Conservation (phyloP, 2,888 invertebrate genomes). For the Phyllotreta cruciferae region DNA sequence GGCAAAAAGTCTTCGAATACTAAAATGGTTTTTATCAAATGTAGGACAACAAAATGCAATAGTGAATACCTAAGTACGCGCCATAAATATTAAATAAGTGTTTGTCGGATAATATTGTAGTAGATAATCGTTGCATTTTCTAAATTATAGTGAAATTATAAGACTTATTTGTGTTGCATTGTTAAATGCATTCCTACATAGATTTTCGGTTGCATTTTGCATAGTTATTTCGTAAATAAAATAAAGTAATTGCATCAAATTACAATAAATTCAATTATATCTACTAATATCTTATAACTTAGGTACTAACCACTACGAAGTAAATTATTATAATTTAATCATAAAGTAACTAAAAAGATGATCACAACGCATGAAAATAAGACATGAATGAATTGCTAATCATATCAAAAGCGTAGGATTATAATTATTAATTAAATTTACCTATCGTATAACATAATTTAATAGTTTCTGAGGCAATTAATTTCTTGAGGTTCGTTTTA, state of each 20-base stretch:
- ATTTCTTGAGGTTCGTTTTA: conserved; percentile 14
- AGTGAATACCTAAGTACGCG: conserved; percentile 13
- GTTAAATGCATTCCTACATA: no score
- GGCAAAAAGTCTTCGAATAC: conserved; percentile 25
- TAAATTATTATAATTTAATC: no score
- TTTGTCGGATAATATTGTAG: conserved; percentile 25
- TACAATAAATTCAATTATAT: no score
- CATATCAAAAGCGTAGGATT: conserved; percentile 1
- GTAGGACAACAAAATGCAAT: conserved; percentile 30
- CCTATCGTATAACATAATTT: conserved; percentile 11
- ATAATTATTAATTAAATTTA: conserved; percentile 12
- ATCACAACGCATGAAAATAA: background rate
- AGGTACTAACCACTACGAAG: no score
- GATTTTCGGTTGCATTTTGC: no score
- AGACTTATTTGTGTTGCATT: background rate
- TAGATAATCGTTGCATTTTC: conserved; percentile 22
- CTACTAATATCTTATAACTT: no score
- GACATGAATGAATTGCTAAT: conserved; percentile 13
- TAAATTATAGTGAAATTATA: conserved; percentile 20
- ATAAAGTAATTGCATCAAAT: no score
- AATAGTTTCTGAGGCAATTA: conserved; percentile 8
- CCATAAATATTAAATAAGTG: conserved; percentile 30
- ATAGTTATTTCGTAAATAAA: no score
- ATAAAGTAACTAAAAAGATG: no score
- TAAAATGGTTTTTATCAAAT: conserved; percentile 29